Percentiles rank a stretch among this genome's conserved stretches.
Conservation (phyloP, 2,113 vertebrate genomes). For the Formicarius rufipectus region DNA sequence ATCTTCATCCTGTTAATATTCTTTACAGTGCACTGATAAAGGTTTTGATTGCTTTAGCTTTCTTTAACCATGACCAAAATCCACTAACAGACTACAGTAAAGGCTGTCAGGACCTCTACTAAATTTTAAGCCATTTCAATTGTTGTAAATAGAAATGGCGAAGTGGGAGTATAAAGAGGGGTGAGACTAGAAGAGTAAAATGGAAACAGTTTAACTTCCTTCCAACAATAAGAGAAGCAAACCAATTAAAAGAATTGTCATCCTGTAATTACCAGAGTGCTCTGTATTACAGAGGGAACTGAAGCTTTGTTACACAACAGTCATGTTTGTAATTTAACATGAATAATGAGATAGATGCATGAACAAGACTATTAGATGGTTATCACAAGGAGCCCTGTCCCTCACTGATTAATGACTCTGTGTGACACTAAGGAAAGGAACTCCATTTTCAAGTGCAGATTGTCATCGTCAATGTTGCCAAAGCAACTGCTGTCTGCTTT, state of each 20-base stretch:
- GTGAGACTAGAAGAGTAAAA: neutral
- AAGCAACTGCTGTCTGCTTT: neutral
- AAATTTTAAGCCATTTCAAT: neutral
- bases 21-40: neutral
- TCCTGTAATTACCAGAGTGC: conserved; percentile 31
- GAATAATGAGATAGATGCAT: conserved; percentile 60
- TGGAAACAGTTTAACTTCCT: conserved; percentile 18
- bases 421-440: conserved; percentile 44
- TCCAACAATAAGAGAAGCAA: conserved; percentile 45
- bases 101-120: neutral
- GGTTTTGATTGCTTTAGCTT: conserved; percentile 23
- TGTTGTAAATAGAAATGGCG: neutral
- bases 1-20: neutral
- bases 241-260: conserved; percentile 48
- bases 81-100: neutral
- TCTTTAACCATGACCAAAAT: conserved; percentile 43
- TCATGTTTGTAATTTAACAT: conserved; percentile 46
- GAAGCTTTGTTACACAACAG: conserved; percentile 45
- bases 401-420: conserved; percentile 44
- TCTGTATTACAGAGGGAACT: conserved; percentile 9
- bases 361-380: conserved; percentile 62
- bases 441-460: conserved; percentile 42
- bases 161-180: neutral
- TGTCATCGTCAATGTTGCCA: neutral
- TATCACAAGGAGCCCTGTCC: conserved; percentile 12